Conservation (phyloP, 2,113 vertebrate genomes). For the Lampris incognitus region DNA sequence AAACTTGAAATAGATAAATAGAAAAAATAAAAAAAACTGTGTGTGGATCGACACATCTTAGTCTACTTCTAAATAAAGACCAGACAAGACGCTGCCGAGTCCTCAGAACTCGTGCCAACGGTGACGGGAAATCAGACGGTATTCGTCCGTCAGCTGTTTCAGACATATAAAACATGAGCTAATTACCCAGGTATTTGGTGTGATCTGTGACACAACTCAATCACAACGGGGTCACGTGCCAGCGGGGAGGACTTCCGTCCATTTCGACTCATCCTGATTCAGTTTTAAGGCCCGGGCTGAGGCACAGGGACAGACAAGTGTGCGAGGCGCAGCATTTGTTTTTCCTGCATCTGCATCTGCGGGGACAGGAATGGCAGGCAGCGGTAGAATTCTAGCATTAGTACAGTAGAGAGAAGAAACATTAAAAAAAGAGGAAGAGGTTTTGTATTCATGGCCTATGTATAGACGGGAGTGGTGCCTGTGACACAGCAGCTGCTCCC, state of each 20-base stretch:
- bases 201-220: conserved; percentile 41
- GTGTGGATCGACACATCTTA: not conserved
- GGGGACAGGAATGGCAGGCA: conserved; percentile 35
- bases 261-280: conserved; percentile 25
- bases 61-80: conserved; percentile 61
- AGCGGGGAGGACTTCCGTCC: conserved; percentile 34
- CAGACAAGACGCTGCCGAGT: conserved; percentile 39
- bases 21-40: not conserved
- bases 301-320: conserved; percentile 46
- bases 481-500: conserved; percentile 76
- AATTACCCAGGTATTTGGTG: conserved; percentile 41
- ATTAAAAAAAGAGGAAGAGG: conserved; percentile 52
- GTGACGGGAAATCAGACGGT: conserved; percentile 22
- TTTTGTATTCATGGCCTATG: conserved; percentile 75
- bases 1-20: not conserved
- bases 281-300: not conserved
- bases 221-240: conserved; percentile 42
- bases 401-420: conserved; percentile 41
- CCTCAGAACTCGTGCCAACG: conserved; percentile 45
- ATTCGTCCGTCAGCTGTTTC: conserved; percentile 62
- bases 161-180: conserved; percentile 47
- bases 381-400: conserved; percentile 46
- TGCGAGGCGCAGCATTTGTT: conserved; percentile 57
- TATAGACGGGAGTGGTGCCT: conserved; percentile 73
- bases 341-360: conserved; percentile 31